Evolutionary conservation across 2,797 vertebrate genomes (phyloP).

Genomic region (Myotis daubentonii): DNA sequence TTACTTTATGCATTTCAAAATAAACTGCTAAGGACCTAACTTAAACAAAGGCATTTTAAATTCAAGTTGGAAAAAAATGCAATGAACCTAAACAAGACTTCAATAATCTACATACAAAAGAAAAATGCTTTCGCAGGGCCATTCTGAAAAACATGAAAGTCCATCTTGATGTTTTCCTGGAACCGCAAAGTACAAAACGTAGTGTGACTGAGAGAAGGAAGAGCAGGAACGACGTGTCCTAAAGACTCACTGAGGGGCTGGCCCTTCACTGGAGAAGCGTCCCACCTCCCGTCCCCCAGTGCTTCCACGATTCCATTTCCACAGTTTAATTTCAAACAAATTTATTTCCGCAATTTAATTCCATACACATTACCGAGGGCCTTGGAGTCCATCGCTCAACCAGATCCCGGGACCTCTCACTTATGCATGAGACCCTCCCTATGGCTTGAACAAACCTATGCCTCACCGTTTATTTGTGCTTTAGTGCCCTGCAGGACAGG

Average conservation of each 20-base stretch:
- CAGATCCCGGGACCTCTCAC: not conserved
- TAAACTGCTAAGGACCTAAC: not conserved
- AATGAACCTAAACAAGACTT: not conserved
- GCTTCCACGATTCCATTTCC: not conserved
- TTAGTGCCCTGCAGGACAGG: not conserved
- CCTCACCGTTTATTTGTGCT: not conserved
- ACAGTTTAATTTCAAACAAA: not conserved
- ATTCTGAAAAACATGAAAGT: not conserved
- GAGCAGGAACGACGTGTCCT: not conserved
- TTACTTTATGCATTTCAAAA: not conserved
- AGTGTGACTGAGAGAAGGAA: not conserved
- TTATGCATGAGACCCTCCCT: not conserved
- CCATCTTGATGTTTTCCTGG: not conserved
- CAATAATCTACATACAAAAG: not conserved
- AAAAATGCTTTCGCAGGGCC: not conserved
- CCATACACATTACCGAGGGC: not conserved
- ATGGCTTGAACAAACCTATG: not conserved
- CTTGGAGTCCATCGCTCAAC: not conserved
- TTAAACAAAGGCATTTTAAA: not conserved
- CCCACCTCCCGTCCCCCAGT: not conserved
- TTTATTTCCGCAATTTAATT: not conserved
- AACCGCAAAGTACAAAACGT: not conserved
- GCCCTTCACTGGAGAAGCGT: not conserved
- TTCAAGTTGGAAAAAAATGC: not conserved
- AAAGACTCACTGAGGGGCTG: not conserved